phyloP scores from a whole-genome alignment of 2,113 vertebrate species.

The Cryptomyrus ogoouensis region DNA sequence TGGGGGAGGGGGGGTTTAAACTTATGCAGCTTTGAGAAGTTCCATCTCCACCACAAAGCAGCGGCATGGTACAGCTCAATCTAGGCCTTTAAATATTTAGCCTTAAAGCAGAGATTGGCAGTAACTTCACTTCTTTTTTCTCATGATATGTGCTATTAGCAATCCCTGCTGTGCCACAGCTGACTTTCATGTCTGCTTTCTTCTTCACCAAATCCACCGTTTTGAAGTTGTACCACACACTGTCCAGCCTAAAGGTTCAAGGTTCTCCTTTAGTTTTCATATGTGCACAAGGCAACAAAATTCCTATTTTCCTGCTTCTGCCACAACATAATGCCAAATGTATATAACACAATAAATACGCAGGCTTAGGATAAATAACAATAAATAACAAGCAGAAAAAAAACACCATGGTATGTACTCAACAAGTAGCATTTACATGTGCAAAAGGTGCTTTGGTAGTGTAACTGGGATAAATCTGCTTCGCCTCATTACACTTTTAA shows the following conservation, averaged over 20 bases:
- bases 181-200: not conserved
- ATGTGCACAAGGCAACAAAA: too few species aligned
- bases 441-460: not conserved
- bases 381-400: not conserved
- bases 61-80: not conserved
- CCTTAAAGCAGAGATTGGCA: not conserved
- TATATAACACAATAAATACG: not conserved
- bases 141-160: not conserved
- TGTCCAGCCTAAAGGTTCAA: not conserved
- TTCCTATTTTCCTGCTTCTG: not conserved
- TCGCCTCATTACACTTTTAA: not conserved
- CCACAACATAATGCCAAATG: not conserved
- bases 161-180: not conserved
- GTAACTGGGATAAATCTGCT: not conserved
- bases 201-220: not conserved
- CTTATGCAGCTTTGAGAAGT: not conserved
- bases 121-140: not conserved
- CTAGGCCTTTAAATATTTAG: not conserved
- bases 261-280: not conserved
- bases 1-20: not conserved
- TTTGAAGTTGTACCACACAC: not conserved
- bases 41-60: not conserved
- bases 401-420: not conserved
- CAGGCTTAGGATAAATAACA: not conserved
- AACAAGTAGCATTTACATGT: not conserved